Evolutionary conservation across 2,113 vertebrate genomes (phyloP).

Genomic region (Monopterus albus): DNA sequence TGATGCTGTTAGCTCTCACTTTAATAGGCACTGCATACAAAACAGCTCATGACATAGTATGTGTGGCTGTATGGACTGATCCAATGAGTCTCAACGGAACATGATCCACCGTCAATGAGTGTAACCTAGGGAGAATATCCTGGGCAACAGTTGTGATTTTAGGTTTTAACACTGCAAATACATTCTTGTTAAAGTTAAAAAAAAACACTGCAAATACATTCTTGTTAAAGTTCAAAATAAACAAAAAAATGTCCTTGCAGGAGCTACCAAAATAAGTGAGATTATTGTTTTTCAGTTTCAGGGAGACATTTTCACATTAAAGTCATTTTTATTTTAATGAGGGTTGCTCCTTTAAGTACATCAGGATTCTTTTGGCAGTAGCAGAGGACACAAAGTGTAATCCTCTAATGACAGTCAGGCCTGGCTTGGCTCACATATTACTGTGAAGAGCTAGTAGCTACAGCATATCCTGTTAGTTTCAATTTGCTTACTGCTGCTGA

Average conservation of each 20-base stretch:
- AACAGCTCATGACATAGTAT: neutral
- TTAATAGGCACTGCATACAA: neutral
- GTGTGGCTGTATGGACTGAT: neutral
- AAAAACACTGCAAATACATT: neutral
- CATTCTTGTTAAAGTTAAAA: slow-evolving; percentile 2
- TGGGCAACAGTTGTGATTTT: neutral
- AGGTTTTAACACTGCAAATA: neutral
- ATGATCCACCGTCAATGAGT: neutral
- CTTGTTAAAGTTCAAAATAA: slow-evolving; percentile 8
- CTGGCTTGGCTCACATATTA: slow-evolving; percentile 62
- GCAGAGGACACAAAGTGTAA: slow-evolving; percentile 70
- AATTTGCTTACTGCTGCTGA: slow-evolving; percentile 79
- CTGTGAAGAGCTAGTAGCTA: slow-evolving; percentile 63
- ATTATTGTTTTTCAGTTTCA: slow-evolving; percentile 17
- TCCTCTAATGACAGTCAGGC: slow-evolving; percentile 76
- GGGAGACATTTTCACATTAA: slow-evolving; percentile 37
- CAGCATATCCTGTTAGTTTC: slow-evolving; percentile 78
- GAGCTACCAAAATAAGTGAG: slow-evolving; percentile 3
- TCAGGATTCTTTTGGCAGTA: slow-evolving; percentile 56
- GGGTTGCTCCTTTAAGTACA: slow-evolving; percentile 33
- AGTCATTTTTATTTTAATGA: slow-evolving; percentile 54
- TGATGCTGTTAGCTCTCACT: neutral
- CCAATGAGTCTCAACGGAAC: neutral
- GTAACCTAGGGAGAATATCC: slow-evolving; percentile 4
- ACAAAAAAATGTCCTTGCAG: slow-evolving; percentile 4